Conservation (phyloP, 2,888 invertebrate genomes). For the Panopea generosa region DNA sequence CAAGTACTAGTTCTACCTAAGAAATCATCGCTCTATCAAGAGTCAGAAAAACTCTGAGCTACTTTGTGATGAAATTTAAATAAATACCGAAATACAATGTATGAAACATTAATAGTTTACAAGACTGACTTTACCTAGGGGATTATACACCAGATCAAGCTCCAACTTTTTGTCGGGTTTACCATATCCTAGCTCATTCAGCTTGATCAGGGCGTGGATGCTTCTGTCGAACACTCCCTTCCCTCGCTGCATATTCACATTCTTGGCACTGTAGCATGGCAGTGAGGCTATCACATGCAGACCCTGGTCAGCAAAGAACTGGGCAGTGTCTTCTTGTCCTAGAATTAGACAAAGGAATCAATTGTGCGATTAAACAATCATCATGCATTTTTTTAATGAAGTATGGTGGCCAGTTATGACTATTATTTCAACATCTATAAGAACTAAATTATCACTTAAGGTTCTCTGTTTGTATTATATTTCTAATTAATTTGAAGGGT, state of each 20-base stretch:
- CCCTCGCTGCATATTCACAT: conserved; percentile 73
- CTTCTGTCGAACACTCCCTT: conserved; percentile 73
- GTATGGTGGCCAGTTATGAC: no score
- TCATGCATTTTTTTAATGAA: no score
- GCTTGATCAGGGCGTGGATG: conserved; percentile 65
- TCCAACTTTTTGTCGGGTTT: conserved; percentile 60
- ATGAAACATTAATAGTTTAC: neutral
- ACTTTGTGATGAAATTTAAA: neutral
- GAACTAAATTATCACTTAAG: no score
- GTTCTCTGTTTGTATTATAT: no score
- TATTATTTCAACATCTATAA: no score
- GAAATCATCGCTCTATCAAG: no score
- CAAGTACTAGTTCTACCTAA: no score
- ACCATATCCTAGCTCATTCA: conserved; percentile 72
- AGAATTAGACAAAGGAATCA: neutral
- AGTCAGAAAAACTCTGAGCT: no score
- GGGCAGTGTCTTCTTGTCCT: conserved; percentile 73
- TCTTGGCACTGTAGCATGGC: conserved; percentile 74
- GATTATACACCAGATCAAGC: conserved; percentile 74
- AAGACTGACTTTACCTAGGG: conserved; percentile 75
- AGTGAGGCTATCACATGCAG: conserved; percentile 71
- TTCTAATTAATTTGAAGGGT: no score
- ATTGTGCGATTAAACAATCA: neutral
- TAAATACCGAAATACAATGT: neutral
- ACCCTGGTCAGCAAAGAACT: conserved; percentile 72